These are phyloP conservation scores for Lepus timidus DNA, from an alignment of 2,113 vertebrate species.

Conservation along the genomic window DNA sequence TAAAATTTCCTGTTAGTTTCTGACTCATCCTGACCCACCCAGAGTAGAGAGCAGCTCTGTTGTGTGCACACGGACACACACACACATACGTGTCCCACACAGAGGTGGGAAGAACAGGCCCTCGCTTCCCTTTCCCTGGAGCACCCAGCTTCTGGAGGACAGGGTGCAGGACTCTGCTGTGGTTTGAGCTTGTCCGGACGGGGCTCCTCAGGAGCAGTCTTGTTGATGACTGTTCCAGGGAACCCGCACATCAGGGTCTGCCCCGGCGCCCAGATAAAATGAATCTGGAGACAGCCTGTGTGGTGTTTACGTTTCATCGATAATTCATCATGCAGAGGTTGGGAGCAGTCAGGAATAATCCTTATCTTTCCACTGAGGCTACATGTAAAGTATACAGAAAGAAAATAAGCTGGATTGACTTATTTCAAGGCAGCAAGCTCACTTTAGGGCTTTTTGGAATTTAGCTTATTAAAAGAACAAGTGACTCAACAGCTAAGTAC, in stretches of 20 bases:
- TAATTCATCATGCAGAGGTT: background rate
- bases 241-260: background rate
- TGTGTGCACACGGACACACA: background rate
- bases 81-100: background rate
- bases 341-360: background rate
- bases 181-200: background rate
- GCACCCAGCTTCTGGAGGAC: background rate
- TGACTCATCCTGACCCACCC: background rate
- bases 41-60: background rate
- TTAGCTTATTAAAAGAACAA: conserved; percentile 54
- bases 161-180: background rate
- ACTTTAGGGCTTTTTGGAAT: conserved; percentile 59
- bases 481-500: conserved; percentile 38
- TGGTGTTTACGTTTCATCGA: background rate
- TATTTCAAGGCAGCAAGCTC: conserved; percentile 17
- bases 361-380: background rate
- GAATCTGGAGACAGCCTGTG: background rate
- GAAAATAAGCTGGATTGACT: background rate
- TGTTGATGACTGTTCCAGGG: background rate
- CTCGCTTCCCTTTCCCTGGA: background rate
- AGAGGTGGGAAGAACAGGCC: background rate
- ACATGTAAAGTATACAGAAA: background rate
- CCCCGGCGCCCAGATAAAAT: background rate
- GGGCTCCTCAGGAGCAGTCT: background rate
- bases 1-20: conserved; percentile 44